Base-by-base conservation (phyloP, 2,113 vertebrate genomes). In the Osmerus eperlanus region DNA sequence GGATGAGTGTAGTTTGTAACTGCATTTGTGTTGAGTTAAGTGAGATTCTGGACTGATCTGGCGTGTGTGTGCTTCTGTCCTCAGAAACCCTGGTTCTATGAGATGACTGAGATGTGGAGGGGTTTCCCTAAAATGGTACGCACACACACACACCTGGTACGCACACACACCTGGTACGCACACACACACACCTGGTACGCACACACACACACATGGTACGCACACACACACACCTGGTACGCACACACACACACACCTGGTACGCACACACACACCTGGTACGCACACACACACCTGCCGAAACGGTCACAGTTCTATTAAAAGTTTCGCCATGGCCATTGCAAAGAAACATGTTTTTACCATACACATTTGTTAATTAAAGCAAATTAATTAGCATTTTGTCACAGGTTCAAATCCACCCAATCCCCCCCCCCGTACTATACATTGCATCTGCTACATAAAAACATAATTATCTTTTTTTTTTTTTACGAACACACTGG, bases 1-100 rank as follows among this genome's bases (percentile, higher is more conserved):
- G 19, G 16, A 18, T 78, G 0, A 0, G 55, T 73, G 75, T 71
- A 16, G 47, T 29, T 32, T 21, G 5, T 59, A n/a, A 18, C 2
- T 36, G 55, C 21, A 12, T 68, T 21, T 68, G 36, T 14, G 25
- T 13, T 56, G 52, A 65, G n/a, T 80, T 54, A 6, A 64, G 56
- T 51, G 55, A 29, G 18, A 65, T 54, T 21, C 52, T 51, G n/a
- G 23, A 41, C 36, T 4, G 12, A 15, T 66, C 67, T 76, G 75
- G 67, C 67, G 77, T 71, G 52, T 25, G 23, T 73, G 18, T 67
- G 13, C 32, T 0, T 84, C 28, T 82, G 59, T 66, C 41, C 29
- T 23, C 76, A 99, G 96, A 98, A 99, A 89, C 96, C 96, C 12
- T 99, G 97, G 97, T 93, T 99, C 78, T 93, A 94, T 9, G 89